Evolutionary conservation across 2,797 vertebrate genomes (phyloP).

Genomic region (Apogon hyalosoma): DNA sequence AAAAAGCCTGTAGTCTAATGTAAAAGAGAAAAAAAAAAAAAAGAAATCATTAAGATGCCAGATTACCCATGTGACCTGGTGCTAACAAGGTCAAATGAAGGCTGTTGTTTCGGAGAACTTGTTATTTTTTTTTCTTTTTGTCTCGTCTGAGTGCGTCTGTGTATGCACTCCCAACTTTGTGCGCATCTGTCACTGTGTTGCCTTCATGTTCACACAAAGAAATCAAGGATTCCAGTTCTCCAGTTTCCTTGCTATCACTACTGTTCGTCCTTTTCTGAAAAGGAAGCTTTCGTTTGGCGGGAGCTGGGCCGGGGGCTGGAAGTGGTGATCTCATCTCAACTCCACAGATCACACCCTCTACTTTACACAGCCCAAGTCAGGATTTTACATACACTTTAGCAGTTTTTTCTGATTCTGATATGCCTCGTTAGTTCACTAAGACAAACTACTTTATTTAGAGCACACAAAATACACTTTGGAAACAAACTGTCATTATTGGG

Average conservation of each 20-base stretch:
- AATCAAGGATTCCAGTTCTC: constrained; percentile 23
- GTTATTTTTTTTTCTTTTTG: constrained; percentile 41
- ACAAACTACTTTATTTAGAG: too few relatives aligned
- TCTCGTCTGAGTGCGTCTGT: constrained; percentile 24
- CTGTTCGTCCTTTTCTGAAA: constrained; percentile 31
- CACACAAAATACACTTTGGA: too few relatives aligned
- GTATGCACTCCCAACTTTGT: constrained; percentile 24
- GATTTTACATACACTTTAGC: too few relatives aligned
- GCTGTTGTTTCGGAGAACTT: constrained; percentile 75
- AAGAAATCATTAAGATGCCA: constrained; percentile 89
- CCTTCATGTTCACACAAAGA: constrained; percentile 29
- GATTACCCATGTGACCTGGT: constrained; percentile 88
- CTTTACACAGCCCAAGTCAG: constrained; percentile 2
- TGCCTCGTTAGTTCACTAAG: too few relatives aligned
- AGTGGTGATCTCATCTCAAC: constrained; percentile 77
- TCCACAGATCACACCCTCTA: constrained; percentile 40
- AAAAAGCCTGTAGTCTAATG: constrained; percentile 90
- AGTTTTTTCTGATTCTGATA: background rate
- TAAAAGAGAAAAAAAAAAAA: constrained; percentile 71
- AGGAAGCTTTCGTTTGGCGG: constrained; percentile 71
- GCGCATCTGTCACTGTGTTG: constrained; percentile 24
- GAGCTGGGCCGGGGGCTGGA: constrained; percentile 38
- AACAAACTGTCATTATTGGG: too few relatives aligned
- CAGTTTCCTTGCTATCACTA: constrained; percentile 20
- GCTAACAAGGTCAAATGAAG: constrained; percentile 88